These are phyloP conservation scores for Dinocampus coccinellae DNA, from an alignment of 2,888 invertebrate genomes.

Conservation along the genomic window DNA sequence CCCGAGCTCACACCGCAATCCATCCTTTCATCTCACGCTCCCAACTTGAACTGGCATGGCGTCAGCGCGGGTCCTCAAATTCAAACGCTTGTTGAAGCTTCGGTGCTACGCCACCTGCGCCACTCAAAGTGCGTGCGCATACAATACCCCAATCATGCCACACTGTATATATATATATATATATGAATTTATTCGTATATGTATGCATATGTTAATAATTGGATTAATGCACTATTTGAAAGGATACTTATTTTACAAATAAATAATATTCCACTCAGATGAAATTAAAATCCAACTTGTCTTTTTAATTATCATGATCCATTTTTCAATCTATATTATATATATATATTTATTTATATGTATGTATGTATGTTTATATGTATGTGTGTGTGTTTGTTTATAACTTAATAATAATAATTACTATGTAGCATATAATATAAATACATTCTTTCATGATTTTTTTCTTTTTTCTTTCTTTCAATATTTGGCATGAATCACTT, in stretches of 20 bases:
- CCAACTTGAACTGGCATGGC: slow-evolving; percentile 52
- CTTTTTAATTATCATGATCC: slow-evolving; percentile 16
- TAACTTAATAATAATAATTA: slow-evolving; percentile 25
- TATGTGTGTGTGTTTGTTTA: background rate
- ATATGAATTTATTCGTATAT: too few relatives aligned
- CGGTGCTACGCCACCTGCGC: background rate
- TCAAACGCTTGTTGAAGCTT: slow-evolving; percentile 20
- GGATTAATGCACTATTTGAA: slow-evolving; percentile 2
- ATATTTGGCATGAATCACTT: slow-evolving; percentile 64
- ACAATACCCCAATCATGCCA: too few relatives aligned
- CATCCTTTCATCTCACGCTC: slow-evolving; percentile 59
- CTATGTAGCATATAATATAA: slow-evolving; percentile 50
- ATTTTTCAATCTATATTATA: background rate
- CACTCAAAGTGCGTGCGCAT: background rate
- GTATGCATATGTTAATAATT: too few relatives aligned
- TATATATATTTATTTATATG: background rate
- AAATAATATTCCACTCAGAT: background rate
- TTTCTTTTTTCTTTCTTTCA: slow-evolving; percentile 41
- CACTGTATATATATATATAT: too few relatives aligned
- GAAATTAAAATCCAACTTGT: slow-evolving; percentile 27
- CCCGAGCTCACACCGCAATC: background rate
- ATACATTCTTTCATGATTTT: slow-evolving; percentile 47
- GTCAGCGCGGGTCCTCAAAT: slow-evolving; percentile 26
- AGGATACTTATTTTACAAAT: background rate
- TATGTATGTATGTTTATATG: slow-evolving; percentile 14